Evolutionary conservation across 2,888 invertebrate genomes (phyloP).

Genomic region (Eustalomyia histrio): DNA sequence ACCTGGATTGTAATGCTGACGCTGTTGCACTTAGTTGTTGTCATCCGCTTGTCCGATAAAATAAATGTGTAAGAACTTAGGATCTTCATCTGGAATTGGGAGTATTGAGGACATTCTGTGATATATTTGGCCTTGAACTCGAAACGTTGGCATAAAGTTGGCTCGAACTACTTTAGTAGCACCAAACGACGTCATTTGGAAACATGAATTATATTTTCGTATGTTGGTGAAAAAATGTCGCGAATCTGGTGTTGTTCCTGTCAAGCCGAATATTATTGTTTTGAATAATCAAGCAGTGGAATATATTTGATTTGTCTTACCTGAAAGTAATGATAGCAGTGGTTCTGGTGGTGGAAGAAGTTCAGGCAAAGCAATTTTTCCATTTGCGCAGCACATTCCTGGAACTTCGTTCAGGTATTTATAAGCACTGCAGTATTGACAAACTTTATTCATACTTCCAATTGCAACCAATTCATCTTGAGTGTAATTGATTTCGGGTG

Average conservation of each 20-base stretch:
- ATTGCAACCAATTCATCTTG: no score
- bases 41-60: slow-evolving; percentile 39
- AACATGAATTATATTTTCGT: slow-evolving; percentile 37
- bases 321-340: no score
- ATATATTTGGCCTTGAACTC: slow-evolving; percentile 37
- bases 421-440: no score
- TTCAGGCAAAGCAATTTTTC: no score
- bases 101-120: slow-evolving; percentile 30
- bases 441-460: no score
- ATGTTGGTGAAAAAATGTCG: slow-evolving; percentile 13
- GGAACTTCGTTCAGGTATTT: no score
- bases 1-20: slow-evolving; percentile 1
- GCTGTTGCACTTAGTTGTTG: no score
- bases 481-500: no score
- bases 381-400: no score
- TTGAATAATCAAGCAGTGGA: not conserved
- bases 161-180: slow-evolving; percentile 20
- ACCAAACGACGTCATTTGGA: slow-evolving; percentile 42
- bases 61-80: slow-evolving; percentile 47
- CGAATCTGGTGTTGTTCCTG: slow-evolving; percentile 2
- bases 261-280: not conserved
- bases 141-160: slow-evolving; percentile 40
- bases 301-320: slow-evolving; percentile 8
- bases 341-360: no score
- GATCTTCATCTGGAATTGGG: slow-evolving; percentile 7